Evolutionary conservation across 2,888 invertebrate genomes (phyloP), one percentile per base, ranked within the genome.

Genomic region (Lithophane ornitopus): DNA sequence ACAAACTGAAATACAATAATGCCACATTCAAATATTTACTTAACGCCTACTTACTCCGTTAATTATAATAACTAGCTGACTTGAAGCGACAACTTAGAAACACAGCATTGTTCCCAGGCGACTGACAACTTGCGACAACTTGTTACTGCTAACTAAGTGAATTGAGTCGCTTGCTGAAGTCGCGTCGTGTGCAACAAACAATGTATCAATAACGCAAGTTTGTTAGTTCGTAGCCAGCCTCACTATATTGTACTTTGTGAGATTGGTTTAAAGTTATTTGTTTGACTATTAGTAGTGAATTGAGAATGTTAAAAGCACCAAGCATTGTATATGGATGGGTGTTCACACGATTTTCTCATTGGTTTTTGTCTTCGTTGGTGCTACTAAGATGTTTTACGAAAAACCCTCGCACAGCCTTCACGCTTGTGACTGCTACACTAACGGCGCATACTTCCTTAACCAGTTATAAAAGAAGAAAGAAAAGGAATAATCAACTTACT

Each of bases 161-260:
- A 76, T 82, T 69, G 81, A 70, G 72, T 49, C 69, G 82, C 79
- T 73, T 49, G 66, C 52, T 19, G 12, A n/a, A 52, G 76, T 76
- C 72, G 76, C 72, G 62, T 81, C 74, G 79, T 69, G 54, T 66
- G 73, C 74, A 70, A 54, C 66, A 63, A 59, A 83, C 85, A 76
- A 74, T 81, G 69, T 77, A 81, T 85, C 85, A 85, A 76, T 81
- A 86, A 71, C 80, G 62, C 19, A 71, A 85, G 78, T 87, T 79
- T 66, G 73, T 56, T 61, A 76, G 75, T 59, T 39, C 79, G 62
- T 22, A 78, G 54, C 69, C 39, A 54, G 59, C 76, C 70, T 86
- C 77, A 85, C 71, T 79, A 61, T 70, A n/a, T 58, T 69, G 59
- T 39, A 70, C 58, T 69, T 77, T n/a, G 59, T 49, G 62, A 22